These are phyloP conservation scores for Bilobella aurantiaca DNA, from an alignment of 1,140 invertebrate species.

Conservation along the genomic window DNA sequence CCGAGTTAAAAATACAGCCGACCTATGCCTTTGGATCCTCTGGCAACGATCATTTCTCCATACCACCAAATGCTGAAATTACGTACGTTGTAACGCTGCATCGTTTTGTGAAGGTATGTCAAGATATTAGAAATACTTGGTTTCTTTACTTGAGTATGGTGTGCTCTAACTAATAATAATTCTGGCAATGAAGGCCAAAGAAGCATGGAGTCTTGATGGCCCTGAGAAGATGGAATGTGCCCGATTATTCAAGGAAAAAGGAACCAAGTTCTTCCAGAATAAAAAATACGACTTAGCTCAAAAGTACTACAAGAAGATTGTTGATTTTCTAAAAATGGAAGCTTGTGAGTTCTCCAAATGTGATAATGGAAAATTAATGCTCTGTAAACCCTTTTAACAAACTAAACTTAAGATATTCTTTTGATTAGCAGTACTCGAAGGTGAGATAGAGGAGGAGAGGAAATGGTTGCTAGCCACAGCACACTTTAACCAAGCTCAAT, in stretches of 20 bases:
- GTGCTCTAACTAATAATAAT: too few relatives aligned
- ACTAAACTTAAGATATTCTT: neutral
- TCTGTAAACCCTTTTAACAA: too few relatives aligned
- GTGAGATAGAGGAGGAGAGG: slow-evolving; percentile 45
- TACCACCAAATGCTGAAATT: slow-evolving; percentile 67
- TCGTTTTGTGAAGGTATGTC: slow-evolving; percentile 65
- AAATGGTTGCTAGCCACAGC: slow-evolving; percentile 56
- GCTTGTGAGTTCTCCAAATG: slow-evolving; percentile 37
- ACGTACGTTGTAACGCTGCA: slow-evolving; percentile 71
- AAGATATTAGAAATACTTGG: slow-evolving; percentile 8
- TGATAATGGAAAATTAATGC: too few relatives aligned
- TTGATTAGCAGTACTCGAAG: slow-evolving; percentile 39
- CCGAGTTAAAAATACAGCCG: slow-evolving; percentile 60
- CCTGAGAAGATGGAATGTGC: slow-evolving; percentile 70
- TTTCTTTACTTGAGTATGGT: neutral
- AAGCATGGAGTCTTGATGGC: slow-evolving; percentile 68
- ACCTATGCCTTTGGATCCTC: slow-evolving; percentile 69
- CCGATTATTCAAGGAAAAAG: slow-evolving; percentile 76
- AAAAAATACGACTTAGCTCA: slow-evolving; percentile 67
- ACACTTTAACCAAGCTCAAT: slow-evolving; percentile 75
- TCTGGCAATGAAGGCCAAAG: slow-evolving; percentile 47
- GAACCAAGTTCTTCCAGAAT: slow-evolving; percentile 78
- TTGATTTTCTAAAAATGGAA: slow-evolving; percentile 47
- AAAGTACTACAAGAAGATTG: slow-evolving; percentile 75
- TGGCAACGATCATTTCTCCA: slow-evolving; percentile 58